Evolutionary conservation across 2,113 vertebrate species (phyloP), one percentile per base, ranked within the genome.

Genomic region (Gnathochromis pfefferi): DNA sequence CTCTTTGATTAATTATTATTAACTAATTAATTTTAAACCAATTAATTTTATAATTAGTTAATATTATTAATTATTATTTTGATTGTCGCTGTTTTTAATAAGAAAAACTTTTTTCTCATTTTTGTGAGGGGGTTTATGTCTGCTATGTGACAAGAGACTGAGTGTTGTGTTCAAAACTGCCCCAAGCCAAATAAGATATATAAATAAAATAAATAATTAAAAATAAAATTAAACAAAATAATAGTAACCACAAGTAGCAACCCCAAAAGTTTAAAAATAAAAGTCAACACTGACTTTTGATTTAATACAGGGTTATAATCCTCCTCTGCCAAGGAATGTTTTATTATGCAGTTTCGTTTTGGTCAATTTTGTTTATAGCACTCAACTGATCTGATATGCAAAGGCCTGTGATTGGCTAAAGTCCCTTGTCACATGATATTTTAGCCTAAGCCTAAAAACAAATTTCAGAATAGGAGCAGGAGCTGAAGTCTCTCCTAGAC

Each of bases 11-110:
- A 28, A 16, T 57, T 57, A 2, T 28, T 28, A 57, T 16, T 57
- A 28, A 57, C 0, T 0, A 16, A 57, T 28, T 0, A 0, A 0
- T 58, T 58, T 5, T 57, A 57, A 57, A 57, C 0, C 3, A 26
- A 57, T 57, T 0, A 0, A 14, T 57, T 57, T 28, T 58, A 58
- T 28, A 28, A 57, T 57, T 28, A 1, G 5, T 28, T 58, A 58
- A 31, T 58, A 31, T 58, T 58, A 58, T 58, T 28, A 16, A 28
- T 58, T 58, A 28, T 33, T 60, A 58, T 1, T n/a, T 53, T 51
- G 26, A 1, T 0, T 68, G 33, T 7, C 0, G 7, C 1, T 40
- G n/a, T 70, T 23, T n/a, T 79, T 33, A 63, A 63, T 63, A 16
- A 0, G 12, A 26, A 58, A 28, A 28, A 2, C 0, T 9, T 26